Conservation (phyloP, 2,888 invertebrate species). For the Apoda limacodes region DNA sequence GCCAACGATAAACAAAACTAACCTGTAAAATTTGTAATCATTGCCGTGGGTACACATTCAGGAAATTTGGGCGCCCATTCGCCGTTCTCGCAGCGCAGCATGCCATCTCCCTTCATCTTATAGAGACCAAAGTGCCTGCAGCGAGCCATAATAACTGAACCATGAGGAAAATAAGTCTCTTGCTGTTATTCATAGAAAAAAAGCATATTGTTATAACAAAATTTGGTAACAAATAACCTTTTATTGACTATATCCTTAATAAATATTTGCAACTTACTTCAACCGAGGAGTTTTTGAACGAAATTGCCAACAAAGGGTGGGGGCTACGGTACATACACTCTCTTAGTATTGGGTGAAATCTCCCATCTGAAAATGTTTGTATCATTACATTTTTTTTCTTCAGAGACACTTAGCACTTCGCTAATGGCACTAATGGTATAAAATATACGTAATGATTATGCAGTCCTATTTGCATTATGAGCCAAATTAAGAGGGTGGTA, state of each 20-base stretch:
- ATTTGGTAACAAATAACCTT: no score
- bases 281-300: conserved; percentile 80
- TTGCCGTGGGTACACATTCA: conserved; percentile 87
- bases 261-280: conserved; percentile 71
- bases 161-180: conserved; percentile 80
- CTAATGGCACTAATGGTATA: no score
- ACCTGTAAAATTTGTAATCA: conserved; percentile 89
- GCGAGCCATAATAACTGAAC: conserved; percentile 79
- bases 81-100: conserved; percentile 83
- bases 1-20: no score
- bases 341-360: conserved; percentile 81
- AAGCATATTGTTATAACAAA: conserved; percentile 2
- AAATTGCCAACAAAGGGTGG: conserved; percentile 76
- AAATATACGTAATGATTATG: no score
- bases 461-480: no score
- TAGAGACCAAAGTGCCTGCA: conserved; percentile 87
- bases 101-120: conserved; percentile 84
- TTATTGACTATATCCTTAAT: no score
- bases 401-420: no score
- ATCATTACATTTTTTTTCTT: no score
- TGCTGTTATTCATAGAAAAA: conserved; percentile 36
- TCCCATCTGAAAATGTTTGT: conserved; percentile 74
- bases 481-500: no score
- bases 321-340: conserved; percentile 79
- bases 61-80: conserved; percentile 84